phyloP scores from a whole-genome alignment of 2,888 invertebrate species.

The Stenoptilia bipunctidactyla region DNA sequence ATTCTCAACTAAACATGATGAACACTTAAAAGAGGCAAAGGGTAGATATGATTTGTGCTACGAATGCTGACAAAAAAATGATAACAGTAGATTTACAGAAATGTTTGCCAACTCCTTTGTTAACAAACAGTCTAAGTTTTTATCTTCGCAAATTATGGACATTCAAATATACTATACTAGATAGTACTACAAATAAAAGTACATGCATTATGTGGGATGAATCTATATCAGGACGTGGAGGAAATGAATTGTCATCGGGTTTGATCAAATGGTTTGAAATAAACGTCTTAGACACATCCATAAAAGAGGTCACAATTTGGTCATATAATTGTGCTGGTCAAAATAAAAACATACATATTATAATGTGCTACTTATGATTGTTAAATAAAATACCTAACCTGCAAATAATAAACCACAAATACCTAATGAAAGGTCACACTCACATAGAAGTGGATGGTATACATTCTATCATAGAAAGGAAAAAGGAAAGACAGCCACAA shows the following conservation, averaged over 20 bases:
- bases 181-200: neutral
- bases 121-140: constrained; percentile 9
- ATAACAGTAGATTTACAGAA: constrained; percentile 9
- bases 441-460: constrained; percentile 1
- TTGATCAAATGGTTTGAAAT: constrained; percentile 2
- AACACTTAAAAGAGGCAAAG: constrained; percentile 5
- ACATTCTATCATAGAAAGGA: constrained; percentile 4
- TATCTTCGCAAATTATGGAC: constrained; percentile 11
- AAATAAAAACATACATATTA: neutral
- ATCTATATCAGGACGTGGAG: constrained; percentile 5
- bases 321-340: constrained; percentile 1
- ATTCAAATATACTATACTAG: constrained; percentile 6
- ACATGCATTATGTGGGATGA: constrained; percentile 1
- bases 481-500: constrained; percentile 4
- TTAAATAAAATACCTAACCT: neutral
- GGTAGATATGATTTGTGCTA: constrained; percentile 1
- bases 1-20: no score
- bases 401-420: constrained; percentile 1
- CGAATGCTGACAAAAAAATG: no score
- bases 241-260: constrained; percentile 4
- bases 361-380: constrained; percentile 1
- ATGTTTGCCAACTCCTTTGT: constrained; percentile 10
- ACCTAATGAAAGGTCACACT: neutral
- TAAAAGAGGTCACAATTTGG: constrained; percentile 1
- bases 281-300: constrained; percentile 2